These are phyloP conservation scores for Lutra lutra DNA, from an alignment of 2,797 vertebrate genomes.

Conservation along the genomic window DNA sequence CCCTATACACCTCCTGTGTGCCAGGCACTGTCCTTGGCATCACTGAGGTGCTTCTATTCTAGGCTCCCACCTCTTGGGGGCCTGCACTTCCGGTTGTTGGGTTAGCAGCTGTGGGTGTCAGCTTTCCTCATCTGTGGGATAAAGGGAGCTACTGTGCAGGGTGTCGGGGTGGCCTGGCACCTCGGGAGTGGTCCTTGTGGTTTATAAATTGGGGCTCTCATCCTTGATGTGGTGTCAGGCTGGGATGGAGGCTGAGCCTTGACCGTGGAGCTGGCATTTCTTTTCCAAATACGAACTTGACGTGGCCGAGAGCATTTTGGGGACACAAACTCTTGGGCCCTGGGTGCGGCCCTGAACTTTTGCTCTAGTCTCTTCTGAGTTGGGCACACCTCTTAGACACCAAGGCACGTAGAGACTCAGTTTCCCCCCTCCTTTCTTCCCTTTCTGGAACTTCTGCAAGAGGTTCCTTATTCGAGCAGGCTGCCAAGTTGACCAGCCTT, in stretches of 20 bases:
- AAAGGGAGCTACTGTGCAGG: background rate
- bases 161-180: rapidly evolving
- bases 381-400: background rate
- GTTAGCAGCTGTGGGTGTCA: rapidly evolving
- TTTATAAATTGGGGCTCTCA: background rate
- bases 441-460: background rate
- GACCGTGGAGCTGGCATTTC: background rate
- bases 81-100: background rate
- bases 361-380: background rate
- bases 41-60: background rate
- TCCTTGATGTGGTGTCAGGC: background rate
- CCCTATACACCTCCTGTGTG: rapidly evolving
- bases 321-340: background rate
- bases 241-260: background rate
- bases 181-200: background rate
- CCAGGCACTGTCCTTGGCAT: background rate
- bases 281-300: background rate
- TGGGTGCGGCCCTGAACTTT: background rate
- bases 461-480: background rate
- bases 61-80: background rate
- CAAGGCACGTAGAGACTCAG: background rate
- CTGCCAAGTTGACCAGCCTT: background rate
- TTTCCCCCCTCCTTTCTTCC: background rate
- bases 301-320: background rate
- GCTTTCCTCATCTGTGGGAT: background rate